phyloP scores from a whole-genome alignment of 2,113 vertebrate species.

The Apodemus sylvaticus region DNA sequence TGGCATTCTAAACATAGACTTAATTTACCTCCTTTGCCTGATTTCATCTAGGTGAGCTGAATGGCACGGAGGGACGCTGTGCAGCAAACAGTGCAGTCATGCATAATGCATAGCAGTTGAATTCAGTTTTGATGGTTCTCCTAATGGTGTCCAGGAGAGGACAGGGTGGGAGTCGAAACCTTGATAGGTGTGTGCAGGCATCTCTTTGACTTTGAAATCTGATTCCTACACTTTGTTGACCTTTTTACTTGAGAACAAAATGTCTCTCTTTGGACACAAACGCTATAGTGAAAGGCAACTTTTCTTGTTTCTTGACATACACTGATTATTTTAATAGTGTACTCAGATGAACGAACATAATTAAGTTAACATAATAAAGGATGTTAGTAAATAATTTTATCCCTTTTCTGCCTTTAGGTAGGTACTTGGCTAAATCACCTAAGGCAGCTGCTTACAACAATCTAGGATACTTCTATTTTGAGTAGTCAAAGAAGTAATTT shows the following conservation, averaged over 20 bases:
- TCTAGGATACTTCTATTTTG: slow-evolving; percentile 25
- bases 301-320: slow-evolving; percentile 6
- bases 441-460: not conserved
- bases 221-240: slow-evolving; percentile 46
- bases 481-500: not conserved
- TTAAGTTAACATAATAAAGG: slow-evolving; percentile 30
- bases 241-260: slow-evolving; percentile 52
- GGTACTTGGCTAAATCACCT: slow-evolving; percentile 33
- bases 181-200: slow-evolving; percentile 16
- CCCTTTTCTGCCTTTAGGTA: not conserved
- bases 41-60: slow-evolving; percentile 75
- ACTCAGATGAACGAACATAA: not conserved
- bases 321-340: not conserved
- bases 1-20: slow-evolving; percentile 62
- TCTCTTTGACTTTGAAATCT: slow-evolving; percentile 70
- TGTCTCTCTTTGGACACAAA: not conserved
- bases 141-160: slow-evolving; percentile 53
- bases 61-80: slow-evolving; percentile 26
- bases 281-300: not conserved
- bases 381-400: slow-evolving; percentile 28
- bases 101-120: slow-evolving; percentile 51
- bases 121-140: slow-evolving; percentile 58
- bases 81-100: slow-evolving; percentile 31
- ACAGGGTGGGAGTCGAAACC: not conserved
- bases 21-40: slow-evolving; percentile 76